Evolutionary conservation across 2,888 invertebrate genomes (phyloP).

Genomic region (Neocrepidodera transversa): DNA sequence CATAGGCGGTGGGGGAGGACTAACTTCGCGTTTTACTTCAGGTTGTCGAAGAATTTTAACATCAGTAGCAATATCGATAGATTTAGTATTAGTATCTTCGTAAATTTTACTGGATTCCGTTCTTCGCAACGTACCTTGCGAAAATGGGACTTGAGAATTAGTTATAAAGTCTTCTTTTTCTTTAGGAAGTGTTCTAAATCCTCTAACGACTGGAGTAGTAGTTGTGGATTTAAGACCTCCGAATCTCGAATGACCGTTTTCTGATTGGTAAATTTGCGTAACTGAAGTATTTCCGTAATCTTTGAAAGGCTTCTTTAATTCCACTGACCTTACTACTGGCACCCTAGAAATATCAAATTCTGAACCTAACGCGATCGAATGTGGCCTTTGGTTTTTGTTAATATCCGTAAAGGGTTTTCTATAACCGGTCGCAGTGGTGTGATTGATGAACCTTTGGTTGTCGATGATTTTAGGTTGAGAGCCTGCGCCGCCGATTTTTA

Average conservation of each 20-base stretch:
- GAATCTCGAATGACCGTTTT: slow-evolving; percentile 39
- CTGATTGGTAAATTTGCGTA: slow-evolving; percentile 48
- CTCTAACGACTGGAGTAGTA: slow-evolving; percentile 55
- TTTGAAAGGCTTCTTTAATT: slow-evolving; percentile 61
- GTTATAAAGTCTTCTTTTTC: slow-evolving; percentile 40
- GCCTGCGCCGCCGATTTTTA: slow-evolving; percentile 52
- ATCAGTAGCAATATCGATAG: background rate
- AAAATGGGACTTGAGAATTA: slow-evolving; percentile 57
- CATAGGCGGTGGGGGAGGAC: slow-evolving; percentile 55
- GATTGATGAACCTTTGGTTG: slow-evolving; percentile 42
- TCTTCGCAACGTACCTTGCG: slow-evolving; percentile 61
- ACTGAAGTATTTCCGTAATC: slow-evolving; percentile 51
- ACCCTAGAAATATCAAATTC: slow-evolving; percentile 58
- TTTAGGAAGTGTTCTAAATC: slow-evolving; percentile 51
- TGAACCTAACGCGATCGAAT: slow-evolving; percentile 55
- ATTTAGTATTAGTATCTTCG: slow-evolving; percentile 19
- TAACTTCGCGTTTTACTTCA: slow-evolving; percentile 5
- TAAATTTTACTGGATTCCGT: slow-evolving; percentile 56
- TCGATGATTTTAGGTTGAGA: slow-evolving; percentile 36
- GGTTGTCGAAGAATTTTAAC: background rate
- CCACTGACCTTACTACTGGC: slow-evolving; percentile 62
- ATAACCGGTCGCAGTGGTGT: slow-evolving; percentile 50
- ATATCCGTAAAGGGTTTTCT: slow-evolving; percentile 55
- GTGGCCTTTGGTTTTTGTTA: slow-evolving; percentile 52
- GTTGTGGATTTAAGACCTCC: slow-evolving; percentile 50